Base-by-base conservation (phyloP, 2,888 invertebrate species). In the Pammene fasciana region DNA sequence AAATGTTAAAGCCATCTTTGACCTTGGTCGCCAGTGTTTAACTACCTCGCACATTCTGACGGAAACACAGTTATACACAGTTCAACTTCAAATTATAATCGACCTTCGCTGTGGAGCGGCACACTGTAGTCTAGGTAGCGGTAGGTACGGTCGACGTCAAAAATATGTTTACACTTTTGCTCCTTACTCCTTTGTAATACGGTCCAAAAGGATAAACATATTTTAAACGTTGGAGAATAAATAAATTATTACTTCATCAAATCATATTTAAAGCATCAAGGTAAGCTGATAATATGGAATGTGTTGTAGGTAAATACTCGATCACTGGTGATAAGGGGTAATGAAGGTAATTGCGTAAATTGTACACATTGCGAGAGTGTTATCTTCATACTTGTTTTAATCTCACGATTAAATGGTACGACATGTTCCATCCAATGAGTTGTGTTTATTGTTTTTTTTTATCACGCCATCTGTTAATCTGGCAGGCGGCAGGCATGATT, bases 331-430 rank as follows among this genome's bases (percentile, higher is more conserved):
- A 59, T 67, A 67, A 56, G 34, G 45, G n/a, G n/a, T 48, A 48
- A 38, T 34, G 56, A 41, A 48, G 38, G 41, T 52, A 26, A 45
- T 68, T 65, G 57, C 46, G 52, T 65, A 56, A 64, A 50, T 62
- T 48, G 34, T 65, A 65, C 52, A 52, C 52, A 68, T 52, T 57
- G n/a, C 46, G 14, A 14, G 45, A n/a, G n/a, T 52, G 57, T 57
- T 57, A 64, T 64, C 50, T 56, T 8, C 16, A 50, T 13, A 18
- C 36, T 50, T 16, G 56, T 10, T 26, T 56, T 43, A 52, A 67
- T 59, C 66, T 16, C 9, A 18, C 46, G 34, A 62, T 62, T 34
- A 61, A 38, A 68, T 62, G 48, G 55, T 68, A 38, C 50, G 50
- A 67, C 18, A 10, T 14, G 16, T 34, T 67, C 18, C 18, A 10